Base-by-base conservation (phyloP, 1,140 invertebrate genomes). In the Drosophila chauvacae region DNA sequence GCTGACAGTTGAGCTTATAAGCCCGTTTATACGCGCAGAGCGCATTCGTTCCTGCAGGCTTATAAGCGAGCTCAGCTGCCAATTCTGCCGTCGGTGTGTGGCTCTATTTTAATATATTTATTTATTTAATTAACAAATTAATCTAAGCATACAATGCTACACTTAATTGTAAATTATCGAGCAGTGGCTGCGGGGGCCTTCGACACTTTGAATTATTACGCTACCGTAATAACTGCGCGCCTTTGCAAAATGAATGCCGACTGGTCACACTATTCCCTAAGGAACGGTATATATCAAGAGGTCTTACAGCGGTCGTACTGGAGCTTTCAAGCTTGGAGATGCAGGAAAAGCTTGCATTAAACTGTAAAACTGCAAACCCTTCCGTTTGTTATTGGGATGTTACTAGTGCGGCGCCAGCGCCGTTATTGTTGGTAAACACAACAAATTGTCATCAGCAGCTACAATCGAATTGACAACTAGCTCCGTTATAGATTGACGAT, bases 371-470 rank as follows among this genome's bases (percentile, higher is more conserved):
- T 81, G 79, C 77, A 81, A 56, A 69, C 48, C 68, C 61, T 57
- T 66, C 35, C 61, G 50, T 50, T 73, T 39, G 33, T 57, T 11
- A 33, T 51, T 37, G 56, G n/a, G 11, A 56, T 62, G 51, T 63
- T 63, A 6, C 39, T 58, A 63, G 37, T n/a, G 7, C 50, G 60
- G n/a, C 47, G 47, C 42, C 28, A 60, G 18, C 26, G 26, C 9
- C 47, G 68, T 71, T 57, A 37, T 26, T 71, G 66, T 76, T 78
- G 60, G 81, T 85, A 85, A 85, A 79, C 82, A 85, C 74, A 41
- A 48, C 6, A 14, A 47, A 39, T 30, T 50, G 26, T 23, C 4
- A 35, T 56, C 26, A 58, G n/a, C 2, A 28, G 6, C n/a, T 20
- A 35, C n/a, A 30, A 11, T 3, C 11, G 13, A 65, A 23, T 23